Conservation (phyloP, 2,888 invertebrate species). For the Acronicta leporina region DNA sequence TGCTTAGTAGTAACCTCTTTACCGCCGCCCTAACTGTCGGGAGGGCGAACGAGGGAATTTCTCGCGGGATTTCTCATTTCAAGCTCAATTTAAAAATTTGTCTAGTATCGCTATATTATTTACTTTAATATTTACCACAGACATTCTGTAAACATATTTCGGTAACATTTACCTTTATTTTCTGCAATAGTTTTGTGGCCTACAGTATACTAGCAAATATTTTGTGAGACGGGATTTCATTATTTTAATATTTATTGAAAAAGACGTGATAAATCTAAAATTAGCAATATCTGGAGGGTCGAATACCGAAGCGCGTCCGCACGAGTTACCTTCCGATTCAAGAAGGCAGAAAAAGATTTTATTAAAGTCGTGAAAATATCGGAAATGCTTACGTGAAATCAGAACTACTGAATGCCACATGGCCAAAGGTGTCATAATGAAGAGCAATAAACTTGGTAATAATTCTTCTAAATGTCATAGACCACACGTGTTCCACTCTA, state of each 20-base stretch:
- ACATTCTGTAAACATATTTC: conserved; percentile 39
- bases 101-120: conserved; percentile 63
- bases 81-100: conserved; percentile 82
- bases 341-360: conserved; percentile 29
- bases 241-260: conserved; percentile 4
- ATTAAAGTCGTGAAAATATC: conserved; percentile 46
- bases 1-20: conserved; percentile 81
- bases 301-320: conserved; percentile 14
- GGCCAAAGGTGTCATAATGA: conserved; percentile 66
- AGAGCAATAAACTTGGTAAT: conserved; percentile 65
- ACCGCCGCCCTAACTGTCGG: conserved; percentile 65
- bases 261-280: conserved; percentile 17
- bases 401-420: conserved; percentile 43
- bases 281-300: conserved; percentile 21
- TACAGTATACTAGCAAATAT: background rate
- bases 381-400: conserved; percentile 45
- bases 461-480: conserved; percentile 73
- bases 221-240: background rate
- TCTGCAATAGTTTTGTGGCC: conserved; percentile 8
- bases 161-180: conserved; percentile 24
- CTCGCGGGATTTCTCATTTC: conserved; percentile 80
- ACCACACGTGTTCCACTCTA: conserved; percentile 69
- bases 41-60: conserved; percentile 64
- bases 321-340: conserved; percentile 22
- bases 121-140: conserved; percentile 51